Evolutionary conservation across 2,113 vertebrate species (phyloP).

Genomic region (Talpa occidentalis): DNA sequence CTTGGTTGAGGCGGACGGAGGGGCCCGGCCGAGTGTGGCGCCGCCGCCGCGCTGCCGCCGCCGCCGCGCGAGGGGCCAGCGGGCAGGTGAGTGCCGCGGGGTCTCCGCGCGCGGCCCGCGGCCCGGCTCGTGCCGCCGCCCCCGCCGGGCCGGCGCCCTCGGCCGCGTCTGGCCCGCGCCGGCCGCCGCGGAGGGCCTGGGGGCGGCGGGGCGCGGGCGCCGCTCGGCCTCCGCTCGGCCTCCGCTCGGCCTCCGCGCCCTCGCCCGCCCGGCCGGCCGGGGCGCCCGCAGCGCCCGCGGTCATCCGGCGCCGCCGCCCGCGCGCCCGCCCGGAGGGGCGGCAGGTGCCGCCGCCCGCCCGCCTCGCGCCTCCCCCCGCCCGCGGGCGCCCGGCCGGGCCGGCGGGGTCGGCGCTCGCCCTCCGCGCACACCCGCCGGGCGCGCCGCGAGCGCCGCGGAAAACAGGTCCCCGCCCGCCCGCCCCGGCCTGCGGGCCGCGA

Average conservation of each 20-base stretch:
- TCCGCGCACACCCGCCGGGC: too few species aligned
- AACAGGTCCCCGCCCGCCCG: too few species aligned
- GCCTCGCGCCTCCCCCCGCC: slow-evolving; percentile 66
- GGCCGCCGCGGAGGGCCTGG: neutral
- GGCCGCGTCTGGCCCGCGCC: neutral
- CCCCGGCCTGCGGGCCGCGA: too few species aligned
- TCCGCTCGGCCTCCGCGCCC: neutral
- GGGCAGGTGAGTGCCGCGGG: slow-evolving; percentile 72
- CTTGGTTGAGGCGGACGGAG: slow-evolving; percentile 77
- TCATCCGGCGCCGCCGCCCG: too few species aligned
- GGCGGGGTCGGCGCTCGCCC: neutral
- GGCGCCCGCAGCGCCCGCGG: neutral
- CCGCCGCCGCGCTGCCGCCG: slow-evolving; percentile 21
- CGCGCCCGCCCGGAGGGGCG: neutral
- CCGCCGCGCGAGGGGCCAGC: slow-evolving; percentile 56
- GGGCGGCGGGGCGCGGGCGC: neutral
- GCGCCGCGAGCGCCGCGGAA: too few species aligned
- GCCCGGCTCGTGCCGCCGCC: neutral
- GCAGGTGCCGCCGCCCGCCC: slow-evolving; percentile 66
- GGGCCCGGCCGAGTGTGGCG: slow-evolving; percentile 59
- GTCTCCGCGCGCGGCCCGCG: neutral
- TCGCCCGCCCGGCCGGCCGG: neutral
- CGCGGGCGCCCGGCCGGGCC: slow-evolving; percentile 8
- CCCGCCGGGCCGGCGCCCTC: neutral
- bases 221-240: neutral